Evolutionary conservation across 2,888 invertebrate species (phyloP).

Genomic region (Axea sp.): DNA sequence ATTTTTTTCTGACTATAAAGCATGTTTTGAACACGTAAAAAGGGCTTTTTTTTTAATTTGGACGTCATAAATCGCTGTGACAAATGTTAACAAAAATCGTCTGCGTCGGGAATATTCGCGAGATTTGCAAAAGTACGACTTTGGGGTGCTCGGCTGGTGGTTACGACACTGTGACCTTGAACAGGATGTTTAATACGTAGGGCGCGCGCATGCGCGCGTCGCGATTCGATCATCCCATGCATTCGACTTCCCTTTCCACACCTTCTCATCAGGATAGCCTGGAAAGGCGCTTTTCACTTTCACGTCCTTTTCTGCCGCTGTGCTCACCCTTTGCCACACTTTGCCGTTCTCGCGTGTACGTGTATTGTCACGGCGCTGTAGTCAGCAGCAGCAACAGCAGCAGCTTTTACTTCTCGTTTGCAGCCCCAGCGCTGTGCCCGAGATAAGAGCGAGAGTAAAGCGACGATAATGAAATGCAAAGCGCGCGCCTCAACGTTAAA

Average conservation of each 20-base stretch:
- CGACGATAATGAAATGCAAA: slow-evolving; percentile 62
- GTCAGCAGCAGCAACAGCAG: slow-evolving; percentile 33
- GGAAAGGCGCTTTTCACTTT: slow-evolving; percentile 77
- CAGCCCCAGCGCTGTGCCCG: slow-evolving; percentile 29
- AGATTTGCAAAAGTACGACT: too few species aligned
- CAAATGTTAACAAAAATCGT: too few species aligned
- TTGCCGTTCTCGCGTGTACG: slow-evolving; percentile 1
- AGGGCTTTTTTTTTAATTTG: too few species aligned
- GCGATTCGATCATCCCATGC: slow-evolving; percentile 72
- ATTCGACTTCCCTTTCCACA: slow-evolving; percentile 60
- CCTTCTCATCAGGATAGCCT: slow-evolving; percentile 64
- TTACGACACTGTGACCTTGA: slow-evolving; percentile 69
- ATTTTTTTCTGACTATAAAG: too few species aligned
- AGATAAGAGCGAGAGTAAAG: slow-evolving; percentile 60
- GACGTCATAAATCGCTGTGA: too few species aligned
- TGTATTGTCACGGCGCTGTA: too few species aligned
- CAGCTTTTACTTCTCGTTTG: slow-evolving; percentile 55
- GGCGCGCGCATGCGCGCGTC: slow-evolving; percentile 67
- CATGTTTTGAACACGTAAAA: too few species aligned
- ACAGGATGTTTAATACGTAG: slow-evolving; percentile 65
- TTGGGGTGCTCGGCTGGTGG: background rate
- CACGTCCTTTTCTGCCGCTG: slow-evolving; percentile 69
- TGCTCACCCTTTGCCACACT: slow-evolving; percentile 48
- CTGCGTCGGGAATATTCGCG: too few species aligned
- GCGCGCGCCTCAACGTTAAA: slow-evolving; percentile 33